Base-by-base conservation (phyloP, 2,797 vertebrate species). In the Neomorphus geoffroyi region DNA sequence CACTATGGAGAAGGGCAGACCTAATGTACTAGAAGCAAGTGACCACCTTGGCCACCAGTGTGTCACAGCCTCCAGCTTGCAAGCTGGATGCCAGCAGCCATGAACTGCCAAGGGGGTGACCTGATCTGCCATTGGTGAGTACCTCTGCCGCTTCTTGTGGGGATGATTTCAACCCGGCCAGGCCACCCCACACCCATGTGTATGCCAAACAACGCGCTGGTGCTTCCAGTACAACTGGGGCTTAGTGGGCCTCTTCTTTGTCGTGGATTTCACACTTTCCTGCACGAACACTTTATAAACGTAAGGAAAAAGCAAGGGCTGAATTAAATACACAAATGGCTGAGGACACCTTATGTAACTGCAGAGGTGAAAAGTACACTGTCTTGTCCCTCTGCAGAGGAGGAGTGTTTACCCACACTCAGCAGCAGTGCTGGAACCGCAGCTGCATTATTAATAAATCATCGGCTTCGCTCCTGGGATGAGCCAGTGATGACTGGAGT, bases 361-460 rank as follows among this genome's bases (percentile, higher is more conserved):
- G 75, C 75, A 72, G 79, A 89, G 73, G 57, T 93, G 92, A 92
- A 96, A 96, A 95, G 85, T 66, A 79, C 26, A 54, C 56, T 46
- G 23, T 21, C 89, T 73, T 66, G 85, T 88, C 71, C 83, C 37
- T 85, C 73, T 67, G 87, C 86, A 91, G 74, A 77, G 61, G 19
- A 94, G 85, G 18, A 78, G 28, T 62, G 41, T 90, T 88, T 87
- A 88, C 75, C 33, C 64, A 2, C 18, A 43, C 69, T 61, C 58
- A 80, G 86, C 3, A 0, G 70, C 66, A 80, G 53, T 2, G 0
- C 67, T 86, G 57, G 75, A 85, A 86, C 73, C 0, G 0, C 94
- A 92, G 72, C 79, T 80, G 71, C 12, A 0, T 91, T 79, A 93
- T 87, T 80, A 94, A 96, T 92, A 95, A 94, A 92, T 92, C 88